A percentile compares a stretch with the other conserved stretches of the same genome.
These are phyloP conservation scores for Chloroclysta siterata DNA, from an alignment of 2,888 invertebrate genomes.

Conservation along the genomic window DNA sequence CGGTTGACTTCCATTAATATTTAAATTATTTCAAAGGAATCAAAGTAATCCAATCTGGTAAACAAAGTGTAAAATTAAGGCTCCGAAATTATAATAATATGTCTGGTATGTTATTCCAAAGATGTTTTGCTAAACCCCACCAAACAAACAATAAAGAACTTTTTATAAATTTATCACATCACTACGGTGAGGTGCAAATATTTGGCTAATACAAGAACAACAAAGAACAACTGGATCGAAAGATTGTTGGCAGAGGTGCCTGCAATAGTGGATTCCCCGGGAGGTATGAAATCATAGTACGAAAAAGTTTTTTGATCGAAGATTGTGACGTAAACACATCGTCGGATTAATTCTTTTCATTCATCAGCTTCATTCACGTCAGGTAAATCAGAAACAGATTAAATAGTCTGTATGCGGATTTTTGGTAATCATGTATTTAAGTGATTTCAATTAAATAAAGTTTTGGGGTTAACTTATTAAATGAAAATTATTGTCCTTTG, in stretches of 20 bases:
- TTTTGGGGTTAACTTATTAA: not conserved
- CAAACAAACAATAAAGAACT: conserved; percentile 48
- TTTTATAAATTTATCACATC: conserved; percentile 70
- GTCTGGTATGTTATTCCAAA: no score
- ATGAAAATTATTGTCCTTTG: no score
- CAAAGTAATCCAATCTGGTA: no score
- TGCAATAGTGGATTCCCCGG: conserved; percentile 55
- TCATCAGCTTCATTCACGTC: conserved; percentile 6
- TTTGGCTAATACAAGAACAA: conserved; percentile 77
- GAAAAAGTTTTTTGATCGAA: conserved; percentile 35
- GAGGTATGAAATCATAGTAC: conserved; percentile 33
- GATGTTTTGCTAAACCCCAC: no score
- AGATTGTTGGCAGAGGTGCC: conserved; percentile 71
- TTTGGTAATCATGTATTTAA: not conserved
- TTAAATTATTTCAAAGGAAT: no score
- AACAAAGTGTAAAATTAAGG: no score
- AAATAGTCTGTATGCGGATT: not conserved
- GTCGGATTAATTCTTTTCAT: conserved; percentile 20
- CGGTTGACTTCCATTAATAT: no score
- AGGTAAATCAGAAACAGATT: not conserved
- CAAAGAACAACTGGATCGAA: conserved; percentile 62
- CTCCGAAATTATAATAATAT: no score
- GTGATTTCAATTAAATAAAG: no score
- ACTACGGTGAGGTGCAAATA: conserved; percentile 69
- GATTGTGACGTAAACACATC: conserved; percentile 29